Percentiles rank a stretch among this genome's conserved stretches.
Conservation (phyloP, 2,888 invertebrate species). For the Callinectes sapidus region DNA sequence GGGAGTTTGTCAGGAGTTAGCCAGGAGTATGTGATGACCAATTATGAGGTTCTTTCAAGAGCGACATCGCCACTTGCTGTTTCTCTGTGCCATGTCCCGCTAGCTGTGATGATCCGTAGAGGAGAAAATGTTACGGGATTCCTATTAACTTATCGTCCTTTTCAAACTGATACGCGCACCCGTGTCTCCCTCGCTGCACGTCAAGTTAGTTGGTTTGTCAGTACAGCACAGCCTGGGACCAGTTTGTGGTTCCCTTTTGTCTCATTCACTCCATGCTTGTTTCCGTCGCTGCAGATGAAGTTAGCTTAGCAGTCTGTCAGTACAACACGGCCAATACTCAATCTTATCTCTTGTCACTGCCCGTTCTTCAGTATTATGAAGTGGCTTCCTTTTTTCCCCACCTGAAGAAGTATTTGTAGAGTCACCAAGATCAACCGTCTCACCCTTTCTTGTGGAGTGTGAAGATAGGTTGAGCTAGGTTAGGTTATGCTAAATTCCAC, state of each 20-base stretch:
- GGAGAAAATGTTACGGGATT: slow-evolving; percentile 11
- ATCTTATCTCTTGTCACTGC: neutral
- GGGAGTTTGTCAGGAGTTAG: neutral
- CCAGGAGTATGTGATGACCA: neutral
- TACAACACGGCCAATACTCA: neutral
- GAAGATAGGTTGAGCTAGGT: too few species aligned
- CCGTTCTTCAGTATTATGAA: neutral
- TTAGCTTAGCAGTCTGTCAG: neutral
- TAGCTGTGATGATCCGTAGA: neutral
- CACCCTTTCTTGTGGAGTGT: too few species aligned
- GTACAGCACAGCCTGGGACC: neutral
- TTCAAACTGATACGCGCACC: neutral
- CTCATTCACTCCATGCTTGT: neutral
- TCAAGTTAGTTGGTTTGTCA: neutral
- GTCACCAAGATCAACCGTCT: neutral
- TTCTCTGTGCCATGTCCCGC: slow-evolving; percentile 19
- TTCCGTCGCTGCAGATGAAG: too few species aligned
- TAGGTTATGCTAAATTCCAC: too few species aligned
- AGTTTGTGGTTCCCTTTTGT: neutral
- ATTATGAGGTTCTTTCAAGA: neutral
- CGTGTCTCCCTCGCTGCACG: neutral
- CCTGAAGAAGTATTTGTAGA: neutral
- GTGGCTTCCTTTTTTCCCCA: neutral
- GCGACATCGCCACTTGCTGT: neutral
- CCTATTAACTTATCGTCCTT: neutral